phyloP scores from a whole-genome alignment of 2,797 vertebrate genomes.

The Amazona finschi region DNA sequence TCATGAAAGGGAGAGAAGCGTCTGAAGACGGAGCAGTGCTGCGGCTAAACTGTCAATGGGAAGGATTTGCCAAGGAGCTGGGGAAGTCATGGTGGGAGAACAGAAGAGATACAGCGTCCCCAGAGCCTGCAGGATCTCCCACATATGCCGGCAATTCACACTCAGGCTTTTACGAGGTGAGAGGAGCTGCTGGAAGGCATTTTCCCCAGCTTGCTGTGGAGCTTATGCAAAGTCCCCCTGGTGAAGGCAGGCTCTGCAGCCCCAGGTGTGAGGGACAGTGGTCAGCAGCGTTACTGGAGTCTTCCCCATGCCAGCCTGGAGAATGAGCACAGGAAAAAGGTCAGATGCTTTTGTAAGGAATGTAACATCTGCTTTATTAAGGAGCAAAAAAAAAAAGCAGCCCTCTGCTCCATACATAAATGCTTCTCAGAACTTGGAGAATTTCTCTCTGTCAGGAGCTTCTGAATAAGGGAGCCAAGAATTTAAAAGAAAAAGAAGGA shows the following conservation, averaged over 20 bases:
- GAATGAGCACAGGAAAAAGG: not conserved
- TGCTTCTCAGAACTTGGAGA: not conserved
- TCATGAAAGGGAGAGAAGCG: not conserved
- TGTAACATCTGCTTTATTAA: not conserved
- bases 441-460: not conserved
- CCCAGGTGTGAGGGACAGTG: not conserved
- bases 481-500: not conserved
- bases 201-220: not conserved
- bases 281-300: not conserved
- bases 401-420: not conserved
- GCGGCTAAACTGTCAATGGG: not conserved
- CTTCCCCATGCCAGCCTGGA: not conserved
- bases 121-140: not conserved
- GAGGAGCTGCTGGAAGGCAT: slow-evolving; percentile 46
- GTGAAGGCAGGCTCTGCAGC: not conserved
- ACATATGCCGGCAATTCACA: not conserved
- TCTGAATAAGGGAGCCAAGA: not conserved
- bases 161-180: slow-evolving; percentile 23
- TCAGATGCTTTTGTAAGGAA: not conserved
- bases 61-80: not conserved
- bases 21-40: not conserved
- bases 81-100: not conserved
- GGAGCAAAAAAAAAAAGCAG: fast-evolving
- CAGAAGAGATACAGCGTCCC: not conserved
- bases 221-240: not conserved